Percentiles rank a stretch among this genome's conserved stretches.
Evolutionary conservation across 1,140 invertebrate species (phyloP).

Genomic region (Aphaenogaster rudis): DNA sequence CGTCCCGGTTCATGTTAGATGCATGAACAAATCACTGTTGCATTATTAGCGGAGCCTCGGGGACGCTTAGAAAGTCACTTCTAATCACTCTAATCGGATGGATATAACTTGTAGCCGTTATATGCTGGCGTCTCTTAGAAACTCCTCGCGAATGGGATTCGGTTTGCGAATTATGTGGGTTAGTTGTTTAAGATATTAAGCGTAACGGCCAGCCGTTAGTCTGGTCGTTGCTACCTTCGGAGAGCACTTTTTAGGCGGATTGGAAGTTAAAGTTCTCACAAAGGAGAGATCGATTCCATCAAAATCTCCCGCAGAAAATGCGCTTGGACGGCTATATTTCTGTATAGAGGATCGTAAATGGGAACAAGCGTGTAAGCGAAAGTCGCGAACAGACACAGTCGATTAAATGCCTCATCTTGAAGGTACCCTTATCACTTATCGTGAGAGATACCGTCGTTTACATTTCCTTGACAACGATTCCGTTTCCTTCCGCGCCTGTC

Average conservation of each 20-base stretch:
- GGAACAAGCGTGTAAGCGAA: not conserved
- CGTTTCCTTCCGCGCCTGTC: not conserved
- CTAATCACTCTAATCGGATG: constrained; percentile 48
- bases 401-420: not conserved
- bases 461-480: constrained; percentile 30
- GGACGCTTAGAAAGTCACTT: constrained; percentile 38
- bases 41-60: constrained; percentile 27
- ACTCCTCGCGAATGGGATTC: constrained; percentile 21
- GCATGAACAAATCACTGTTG: not conserved
- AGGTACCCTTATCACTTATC: constrained; percentile 4
- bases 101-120: constrained; percentile 18
- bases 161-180: constrained; percentile 19
- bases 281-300: not conserved
- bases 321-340: not conserved
- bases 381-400: not conserved
- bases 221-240: not conserved
- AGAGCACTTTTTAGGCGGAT: not conserved
- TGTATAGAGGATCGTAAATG: not conserved
- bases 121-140: constrained; percentile 1
- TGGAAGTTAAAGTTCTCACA: not conserved
- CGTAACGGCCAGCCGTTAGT: not conserved
- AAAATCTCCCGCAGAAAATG: not conserved
- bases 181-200: constrained; percentile 10
- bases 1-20: not conserved
- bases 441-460: constrained; percentile 10